Percentiles rank a stretch among this genome's conserved stretches.
These are phyloP conservation scores for Hemithea aestivaria DNA, from an alignment of 2,888 invertebrate species.

Conservation along the genomic window DNA sequence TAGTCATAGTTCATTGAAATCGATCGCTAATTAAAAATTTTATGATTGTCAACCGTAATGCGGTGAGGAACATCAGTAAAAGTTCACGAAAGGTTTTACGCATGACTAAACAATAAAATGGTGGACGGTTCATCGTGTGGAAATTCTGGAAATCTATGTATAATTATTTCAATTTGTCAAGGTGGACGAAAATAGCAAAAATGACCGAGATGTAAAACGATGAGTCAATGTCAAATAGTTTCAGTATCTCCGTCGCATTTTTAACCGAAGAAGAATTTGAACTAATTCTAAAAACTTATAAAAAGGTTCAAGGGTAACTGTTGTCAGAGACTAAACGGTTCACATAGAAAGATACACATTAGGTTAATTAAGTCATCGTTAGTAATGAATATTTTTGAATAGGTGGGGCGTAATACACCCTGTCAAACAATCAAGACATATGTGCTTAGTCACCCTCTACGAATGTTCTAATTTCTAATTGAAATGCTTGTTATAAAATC, in stretches of 20 bases:
- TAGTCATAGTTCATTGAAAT: constrained; percentile 9
- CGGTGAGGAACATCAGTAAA: constrained; percentile 3
- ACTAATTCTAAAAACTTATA: neutral
- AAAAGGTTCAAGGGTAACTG: too few relatives aligned
- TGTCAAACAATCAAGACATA: constrained; percentile 36
- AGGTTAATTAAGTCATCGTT: constrained; percentile 29
- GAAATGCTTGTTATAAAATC: constrained; percentile 1
- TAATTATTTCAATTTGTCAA: constrained; percentile 39
- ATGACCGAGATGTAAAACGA: constrained; percentile 37
- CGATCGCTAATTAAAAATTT: constrained; percentile 13
- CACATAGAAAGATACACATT: constrained; percentile 8
- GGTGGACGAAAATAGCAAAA: constrained; percentile 45
- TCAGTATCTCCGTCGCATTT: constrained; percentile 25
- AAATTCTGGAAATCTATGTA: constrained; percentile 30
- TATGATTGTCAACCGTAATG: constrained; percentile 14
- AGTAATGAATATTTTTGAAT: constrained; percentile 47
- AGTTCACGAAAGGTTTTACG: constrained; percentile 4
- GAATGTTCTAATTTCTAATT: constrained; percentile 6
- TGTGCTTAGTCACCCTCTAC: constrained; percentile 28
- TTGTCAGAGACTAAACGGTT: too few relatives aligned
- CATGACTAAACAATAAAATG: constrained; percentile 18
- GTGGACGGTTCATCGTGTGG: constrained; percentile 11
- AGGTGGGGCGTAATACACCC: constrained; percentile 36
- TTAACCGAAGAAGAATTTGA: constrained; percentile 7
- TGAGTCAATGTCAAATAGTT: constrained; percentile 49